A percentile compares a stretch with the other conserved stretches of the same genome.
These are phyloP conservation scores for Dilophus febrilis DNA, from an alignment of 2,888 invertebrate genomes.

Conservation along the genomic window DNA sequence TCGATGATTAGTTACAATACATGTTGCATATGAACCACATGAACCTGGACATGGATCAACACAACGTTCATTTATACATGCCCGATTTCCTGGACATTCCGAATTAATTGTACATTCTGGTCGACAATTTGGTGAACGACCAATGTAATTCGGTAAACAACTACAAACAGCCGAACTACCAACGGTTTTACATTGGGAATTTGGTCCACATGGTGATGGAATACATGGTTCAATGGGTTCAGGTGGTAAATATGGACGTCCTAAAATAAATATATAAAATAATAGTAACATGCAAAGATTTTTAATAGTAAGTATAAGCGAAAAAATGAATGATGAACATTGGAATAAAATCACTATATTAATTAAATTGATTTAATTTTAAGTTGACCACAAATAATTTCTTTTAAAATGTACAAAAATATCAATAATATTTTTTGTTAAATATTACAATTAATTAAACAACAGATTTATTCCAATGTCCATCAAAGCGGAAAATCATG, in stretches of 20 bases:
- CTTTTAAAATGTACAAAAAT: too few relatives aligned
- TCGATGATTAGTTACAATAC: conserved; percentile 66
- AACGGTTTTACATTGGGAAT: conserved; percentile 63
- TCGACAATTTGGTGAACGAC: conserved; percentile 69
- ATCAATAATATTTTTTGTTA: too few relatives aligned
- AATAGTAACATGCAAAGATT: conserved; percentile 1
- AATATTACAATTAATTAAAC: too few relatives aligned
- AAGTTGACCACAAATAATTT: too few relatives aligned
- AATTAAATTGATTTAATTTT: too few relatives aligned
- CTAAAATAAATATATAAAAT: conserved; percentile 5
- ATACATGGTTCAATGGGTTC: conserved; percentile 54
- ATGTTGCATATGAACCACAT: conserved; percentile 62
- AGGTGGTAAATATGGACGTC: conserved; percentile 13
- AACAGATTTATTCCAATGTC: background rate
- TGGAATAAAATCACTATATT: background rate
- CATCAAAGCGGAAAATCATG: background rate
- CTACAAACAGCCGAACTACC: conserved; percentile 66
- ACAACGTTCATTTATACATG: conserved; percentile 69
- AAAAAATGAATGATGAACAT: too few relatives aligned
- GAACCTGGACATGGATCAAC: conserved; percentile 70
- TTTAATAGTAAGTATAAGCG: background rate
- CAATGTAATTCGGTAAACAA: conserved; percentile 59
- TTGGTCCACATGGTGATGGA: conserved; percentile 70
- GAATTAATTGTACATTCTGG: conserved; percentile 73
- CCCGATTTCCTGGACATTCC: conserved; percentile 68